Base-by-base conservation (phyloP, 2,888 invertebrate genomes). In the Strigamia transsilvanica region DNA sequence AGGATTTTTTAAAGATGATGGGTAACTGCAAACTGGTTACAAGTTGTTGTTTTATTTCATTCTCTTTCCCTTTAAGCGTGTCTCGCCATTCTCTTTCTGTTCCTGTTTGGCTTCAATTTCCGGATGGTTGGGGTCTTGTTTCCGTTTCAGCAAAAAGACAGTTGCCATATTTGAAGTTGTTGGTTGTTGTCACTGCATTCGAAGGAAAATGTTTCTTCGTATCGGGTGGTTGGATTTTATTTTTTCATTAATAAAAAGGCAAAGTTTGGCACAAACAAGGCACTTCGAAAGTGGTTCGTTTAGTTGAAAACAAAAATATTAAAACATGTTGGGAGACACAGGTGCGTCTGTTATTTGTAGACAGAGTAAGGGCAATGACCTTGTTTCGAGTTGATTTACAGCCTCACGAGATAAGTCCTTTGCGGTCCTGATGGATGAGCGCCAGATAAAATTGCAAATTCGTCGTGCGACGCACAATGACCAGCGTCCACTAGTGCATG, bases 381-480 rank as follows among this genome's bases (percentile, higher is more conserved):
- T 73, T 73, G 73, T 73, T 73, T 73, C 27, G 73, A 73, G 27
- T 73, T 73, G 73, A 73, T 73, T 73, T 73, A 73, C 73, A 73
- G 73, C 73, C 73, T 32, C 73, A 73, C 73, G 73, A 73, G 73
- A 73, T 73, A 73, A 73, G 73, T 73, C 73, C 73, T 73, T 21
- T 32, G 73, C 32, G 12, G 73, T 73, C 32, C 73, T 73, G 73
- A 73, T 73, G 73, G 73, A 73, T 73, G 73, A 73, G 73, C 73
- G 73, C 73, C 73, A 73, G 73, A 73, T 73, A 73, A 73, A 73
- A 73, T 73, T 73, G 73, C 73, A 73, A 73, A 73, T 73, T 73
- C 73, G 73, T 73, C 73, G 73, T 73, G 73, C 32, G 32, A 4
- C 73, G 73, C 73, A 73, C 73, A 73, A 73, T 73, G 73, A 73